Conservation (phyloP, 1,140 invertebrate species). For the Stenopsyche tienmushanensis region DNA sequence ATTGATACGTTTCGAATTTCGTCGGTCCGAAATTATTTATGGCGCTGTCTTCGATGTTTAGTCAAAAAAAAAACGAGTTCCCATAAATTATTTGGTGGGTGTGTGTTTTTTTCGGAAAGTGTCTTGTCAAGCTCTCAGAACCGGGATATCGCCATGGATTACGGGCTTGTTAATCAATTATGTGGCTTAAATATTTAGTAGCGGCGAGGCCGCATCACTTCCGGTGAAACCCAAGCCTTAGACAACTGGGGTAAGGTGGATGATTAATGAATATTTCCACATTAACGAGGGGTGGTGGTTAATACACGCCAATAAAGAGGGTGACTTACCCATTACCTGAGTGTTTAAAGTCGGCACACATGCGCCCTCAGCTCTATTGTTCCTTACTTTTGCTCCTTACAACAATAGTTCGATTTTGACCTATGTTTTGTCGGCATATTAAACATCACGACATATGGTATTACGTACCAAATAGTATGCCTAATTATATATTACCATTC, state of each 20-base stretch:
- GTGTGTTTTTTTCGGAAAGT: too few species aligned
- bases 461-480: too few species aligned
- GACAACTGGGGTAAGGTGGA: neutral
- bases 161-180: neutral
- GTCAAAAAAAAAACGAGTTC: too few species aligned
- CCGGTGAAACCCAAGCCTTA: neutral
- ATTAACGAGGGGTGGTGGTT: constrained; percentile 18
- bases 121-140: neutral
- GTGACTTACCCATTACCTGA: constrained; percentile 14
- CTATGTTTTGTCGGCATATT: too few species aligned
- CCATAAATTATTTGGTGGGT: too few species aligned
- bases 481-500: too few species aligned
- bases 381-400: too few species aligned
- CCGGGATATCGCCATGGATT: neutral
- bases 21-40: too few species aligned
- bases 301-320: constrained; percentile 9
- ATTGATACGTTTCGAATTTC: too few species aligned
- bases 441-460: too few species aligned
- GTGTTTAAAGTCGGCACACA: neutral
- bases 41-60: too few species aligned
- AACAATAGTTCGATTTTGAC: too few species aligned
- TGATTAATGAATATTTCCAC: constrained; percentile 27
- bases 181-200: neutral
- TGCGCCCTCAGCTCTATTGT: neutral
- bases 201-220: neutral